Percentiles rank a stretch among this genome's conserved stretches.
These are phyloP conservation scores for Electrona antarctica DNA, from an alignment of 2,113 vertebrate species.

Conservation along the genomic window DNA sequence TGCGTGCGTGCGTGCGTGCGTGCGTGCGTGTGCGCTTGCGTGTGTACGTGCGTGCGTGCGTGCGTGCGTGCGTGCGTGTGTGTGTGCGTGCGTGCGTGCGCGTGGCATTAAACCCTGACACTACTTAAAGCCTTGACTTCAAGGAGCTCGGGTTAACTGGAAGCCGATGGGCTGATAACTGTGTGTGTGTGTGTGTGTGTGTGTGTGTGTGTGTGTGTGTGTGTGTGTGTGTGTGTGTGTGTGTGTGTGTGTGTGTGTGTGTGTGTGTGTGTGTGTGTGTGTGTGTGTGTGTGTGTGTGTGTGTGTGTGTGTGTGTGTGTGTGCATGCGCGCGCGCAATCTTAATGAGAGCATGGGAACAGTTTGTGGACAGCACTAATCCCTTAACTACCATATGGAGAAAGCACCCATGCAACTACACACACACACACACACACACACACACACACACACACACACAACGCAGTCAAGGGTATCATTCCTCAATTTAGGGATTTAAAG, in stretches of 20 bases:
- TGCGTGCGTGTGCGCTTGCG: conserved; percentile 80
- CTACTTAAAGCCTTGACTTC: conserved; percentile 80
- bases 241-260: conserved; percentile 29
- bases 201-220: conserved; percentile 26
- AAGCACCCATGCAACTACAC: not conserved
- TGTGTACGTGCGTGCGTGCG: conserved; percentile 81
- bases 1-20: conserved; percentile 80
- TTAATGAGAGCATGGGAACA: conserved; percentile 44
- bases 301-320: not conserved
- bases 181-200: conserved; percentile 25
- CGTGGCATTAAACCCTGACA: conserved; percentile 83
- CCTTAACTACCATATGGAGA: conserved; percentile 37
- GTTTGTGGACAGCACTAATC: conserved; percentile 41
- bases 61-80: conserved; percentile 81
- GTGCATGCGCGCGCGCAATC: not conserved
- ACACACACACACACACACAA: not conserved
- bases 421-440: not conserved
- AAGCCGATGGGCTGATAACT: conserved; percentile 74
- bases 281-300: conserved; percentile 9
- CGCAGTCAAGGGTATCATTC: no score
- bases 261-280: conserved; percentile 25
- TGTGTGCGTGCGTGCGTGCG: conserved; percentile 80
- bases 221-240: conserved; percentile 28
- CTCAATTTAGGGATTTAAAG: no score
- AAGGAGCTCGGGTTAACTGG: conserved; percentile 73